Percentiles rank a stretch among this genome's conserved stretches.
Conservation (phyloP, 1,140 invertebrate species). For the Hermetia illucens region DNA sequence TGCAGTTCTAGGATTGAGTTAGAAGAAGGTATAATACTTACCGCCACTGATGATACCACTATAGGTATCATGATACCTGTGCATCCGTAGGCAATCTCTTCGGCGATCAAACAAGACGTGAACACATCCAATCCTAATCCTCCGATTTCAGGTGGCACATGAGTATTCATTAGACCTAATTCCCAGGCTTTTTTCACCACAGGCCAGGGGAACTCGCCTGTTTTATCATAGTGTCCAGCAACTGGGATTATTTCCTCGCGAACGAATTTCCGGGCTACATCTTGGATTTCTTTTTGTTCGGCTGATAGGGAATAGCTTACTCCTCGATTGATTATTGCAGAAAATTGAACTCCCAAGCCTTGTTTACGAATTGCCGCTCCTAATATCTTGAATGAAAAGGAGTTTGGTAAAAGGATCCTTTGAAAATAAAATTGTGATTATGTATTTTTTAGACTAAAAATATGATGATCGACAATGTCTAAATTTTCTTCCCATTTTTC, state of each 20-base stretch:
- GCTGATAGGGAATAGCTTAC: conserved; percentile 39
- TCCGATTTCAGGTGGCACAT: conserved; percentile 61
- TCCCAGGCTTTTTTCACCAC: conserved; percentile 87
- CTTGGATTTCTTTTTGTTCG: conserved; percentile 71
- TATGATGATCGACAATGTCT: too few species aligned
- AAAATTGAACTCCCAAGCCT: too few species aligned
- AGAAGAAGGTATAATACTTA: conserved; percentile 35
- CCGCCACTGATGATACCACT: conserved; percentile 73
- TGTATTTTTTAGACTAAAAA: too few species aligned
- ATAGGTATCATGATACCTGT: conserved; percentile 86
- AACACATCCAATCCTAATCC: conserved; percentile 66
- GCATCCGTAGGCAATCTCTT: conserved; percentile 90
- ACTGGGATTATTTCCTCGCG: conserved; percentile 83
- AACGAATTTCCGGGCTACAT: conserved; percentile 81
- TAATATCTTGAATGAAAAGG: too few species aligned
- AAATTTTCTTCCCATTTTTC: too few species aligned
- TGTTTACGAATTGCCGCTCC: too few species aligned
- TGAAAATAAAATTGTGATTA: too few species aligned
- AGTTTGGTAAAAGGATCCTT: too few species aligned
- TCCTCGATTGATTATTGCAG: too few species aligned
- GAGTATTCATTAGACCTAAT: conserved; percentile 76
- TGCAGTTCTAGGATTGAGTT: not conserved
- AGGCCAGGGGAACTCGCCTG: conserved; percentile 88
- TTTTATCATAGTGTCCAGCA: conserved; percentile 79
- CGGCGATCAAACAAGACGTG: conserved; percentile 73